Base-by-base conservation (phyloP, 2,797 vertebrate genomes). In the Cossypha polioptera region DNA sequence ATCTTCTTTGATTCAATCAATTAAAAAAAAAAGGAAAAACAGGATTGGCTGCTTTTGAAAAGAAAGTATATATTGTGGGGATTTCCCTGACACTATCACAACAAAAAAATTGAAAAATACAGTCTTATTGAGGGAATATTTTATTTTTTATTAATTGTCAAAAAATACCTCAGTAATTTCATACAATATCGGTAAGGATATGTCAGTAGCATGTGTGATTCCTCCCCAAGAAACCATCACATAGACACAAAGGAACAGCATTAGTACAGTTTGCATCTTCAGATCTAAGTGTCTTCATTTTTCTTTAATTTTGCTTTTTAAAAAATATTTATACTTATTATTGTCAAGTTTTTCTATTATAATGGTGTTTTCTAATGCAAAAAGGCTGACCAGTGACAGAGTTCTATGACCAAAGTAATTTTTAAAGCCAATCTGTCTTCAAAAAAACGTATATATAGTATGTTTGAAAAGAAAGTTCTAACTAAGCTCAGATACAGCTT, bases 1-100 rank as follows among this genome's bases (percentile, higher is more conserved):
- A 50, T 48, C 4, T 47, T 51, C 5, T 78, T 87, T 74, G 14
- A 76, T 22, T 76, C 18, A 63, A 55, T 13, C 5, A 42, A 69
- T 10, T 0, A 42, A 86, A 26, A 81, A 40, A 40, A 22, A 33
- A 36, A 24, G 0, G 8, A 42, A 77, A 88, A 45, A 0, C 1
- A 75, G 16, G 74, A 43, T 22, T 69, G 10, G 2, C 15, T 29
- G 9, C 25, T 35, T n/a, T 18, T 51, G 19, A 85, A 91, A 86
- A 47, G 4, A 78, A 78, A 40, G 2, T 3, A 26, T 26, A 16
- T 22, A 25, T 8, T 55, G 5, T 11, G 18, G 2, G 1, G 6
- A 69, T 78, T 63, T 25, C 7, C 16, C 35, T 79, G n/a, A 58
- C 12, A 45, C 4, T 71, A 25, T 22, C 25, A n/a, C 13, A 73